A percentile compares a stretch with the other conserved stretches of the same genome.
Conservation (phyloP, 1,140 invertebrate species). For the Arion vulgaris region DNA sequence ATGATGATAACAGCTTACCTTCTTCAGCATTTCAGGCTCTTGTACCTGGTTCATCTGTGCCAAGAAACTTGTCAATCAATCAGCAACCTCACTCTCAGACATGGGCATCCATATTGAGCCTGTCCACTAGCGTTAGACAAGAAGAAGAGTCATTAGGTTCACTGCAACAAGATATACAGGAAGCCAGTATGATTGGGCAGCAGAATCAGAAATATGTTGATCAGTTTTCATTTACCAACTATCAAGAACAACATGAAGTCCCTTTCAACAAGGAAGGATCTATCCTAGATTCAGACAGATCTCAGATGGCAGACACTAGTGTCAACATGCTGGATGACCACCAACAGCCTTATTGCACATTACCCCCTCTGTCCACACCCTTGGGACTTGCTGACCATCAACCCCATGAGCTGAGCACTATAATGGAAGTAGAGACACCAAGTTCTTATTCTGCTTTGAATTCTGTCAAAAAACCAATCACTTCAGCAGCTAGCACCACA, state of each 20-base stretch:
- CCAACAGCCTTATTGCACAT: neutral
- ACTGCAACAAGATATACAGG: neutral
- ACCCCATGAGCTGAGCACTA: slow-evolving; percentile 54
- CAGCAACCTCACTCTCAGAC: neutral
- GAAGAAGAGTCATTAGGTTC: neutral
- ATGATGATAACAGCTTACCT: neutral
- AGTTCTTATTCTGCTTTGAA: neutral
- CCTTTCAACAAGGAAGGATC: neutral
- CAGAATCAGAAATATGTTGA: no score
- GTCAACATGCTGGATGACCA: neutral
- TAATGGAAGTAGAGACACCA: slow-evolving; percentile 56
- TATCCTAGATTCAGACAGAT: neutral
- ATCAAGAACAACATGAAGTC: neutral
- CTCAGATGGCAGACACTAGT: neutral
- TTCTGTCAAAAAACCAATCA: neutral
- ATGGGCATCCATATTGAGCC: slow-evolving; percentile 21
- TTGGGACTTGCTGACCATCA: slow-evolving; percentile 11
- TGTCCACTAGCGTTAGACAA: neutral
- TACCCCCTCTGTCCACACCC: neutral
- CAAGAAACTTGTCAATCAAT: neutral
- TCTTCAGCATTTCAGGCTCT: slow-evolving; percentile 3
- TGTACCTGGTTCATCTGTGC: neutral
- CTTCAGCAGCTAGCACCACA: neutral
- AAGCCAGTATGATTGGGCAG: neutral
- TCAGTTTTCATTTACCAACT: neutral